These are phyloP conservation scores for Eurois occulta DNA, from an alignment of 2,888 invertebrate genomes.

Conservation along the genomic window DNA sequence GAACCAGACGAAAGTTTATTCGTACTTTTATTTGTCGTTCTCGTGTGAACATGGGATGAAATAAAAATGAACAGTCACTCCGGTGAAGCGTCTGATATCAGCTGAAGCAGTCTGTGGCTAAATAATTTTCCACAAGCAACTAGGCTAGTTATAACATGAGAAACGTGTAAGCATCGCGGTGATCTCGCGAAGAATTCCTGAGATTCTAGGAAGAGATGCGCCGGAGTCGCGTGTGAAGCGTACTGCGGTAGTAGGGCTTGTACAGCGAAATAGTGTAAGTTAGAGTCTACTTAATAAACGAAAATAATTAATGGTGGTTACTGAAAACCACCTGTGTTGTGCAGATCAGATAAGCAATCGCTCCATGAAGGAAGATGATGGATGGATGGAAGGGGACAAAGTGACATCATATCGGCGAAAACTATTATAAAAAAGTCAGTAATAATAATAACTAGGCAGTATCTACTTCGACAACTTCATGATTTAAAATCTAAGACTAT, in stretches of 20 bases:
- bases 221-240: slow-evolving; percentile 49
- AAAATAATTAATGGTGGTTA: not conserved
- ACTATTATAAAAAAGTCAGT: not conserved
- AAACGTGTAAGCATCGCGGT: slow-evolving; percentile 45
- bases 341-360: not conserved
- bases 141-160: slow-evolving; percentile 53
- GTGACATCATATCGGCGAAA: not conserved
- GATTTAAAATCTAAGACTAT: not conserved
- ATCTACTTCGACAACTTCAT: slow-evolving; percentile 1
- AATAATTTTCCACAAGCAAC: slow-evolving; percentile 59
- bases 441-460: not conserved
- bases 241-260: slow-evolving; percentile 35
- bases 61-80: not conserved
- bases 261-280: slow-evolving; percentile 6
- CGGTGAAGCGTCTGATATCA: not conserved
- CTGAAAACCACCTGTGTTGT: not conserved
- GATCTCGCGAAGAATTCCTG: slow-evolving; percentile 51
- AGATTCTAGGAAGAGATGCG: slow-evolving; percentile 55
- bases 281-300: not conserved
- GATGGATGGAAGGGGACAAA: not conserved
- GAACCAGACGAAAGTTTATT: not conserved
- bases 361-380: not conserved
- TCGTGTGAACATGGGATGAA: not conserved
- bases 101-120: slow-evolving; percentile 55
- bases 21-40: not conserved